phyloP scores from a whole-genome alignment of 2,888 invertebrate species.

The Macrosiphum euphorbiae region DNA sequence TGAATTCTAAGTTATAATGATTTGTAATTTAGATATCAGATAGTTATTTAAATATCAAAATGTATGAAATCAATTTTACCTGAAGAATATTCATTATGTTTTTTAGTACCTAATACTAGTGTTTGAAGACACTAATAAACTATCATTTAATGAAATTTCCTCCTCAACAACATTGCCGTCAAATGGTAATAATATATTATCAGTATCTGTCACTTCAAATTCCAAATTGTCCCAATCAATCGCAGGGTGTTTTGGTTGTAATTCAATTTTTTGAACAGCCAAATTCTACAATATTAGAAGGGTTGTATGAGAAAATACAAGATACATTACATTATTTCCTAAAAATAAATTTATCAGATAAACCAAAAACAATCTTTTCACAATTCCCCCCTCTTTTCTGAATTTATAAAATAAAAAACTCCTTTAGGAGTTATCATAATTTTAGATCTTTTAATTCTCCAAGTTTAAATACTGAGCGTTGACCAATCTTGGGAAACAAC shows the following conservation, averaged over 20 bases:
- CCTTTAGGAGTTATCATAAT: too few species aligned
- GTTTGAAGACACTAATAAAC: too few species aligned
- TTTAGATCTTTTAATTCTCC: not conserved
- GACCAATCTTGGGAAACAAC: not conserved
- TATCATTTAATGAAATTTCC: too few species aligned
- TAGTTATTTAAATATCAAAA: slow-evolving; percentile 18
- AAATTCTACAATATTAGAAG: slow-evolving; percentile 11
- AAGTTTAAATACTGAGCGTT: not conserved
- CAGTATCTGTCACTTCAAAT: slow-evolving; percentile 3
- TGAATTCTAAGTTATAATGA: too few species aligned
- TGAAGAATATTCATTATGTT: not conserved
- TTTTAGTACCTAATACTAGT: too few species aligned
- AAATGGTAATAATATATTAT: not conserved
- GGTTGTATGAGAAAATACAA: not conserved
- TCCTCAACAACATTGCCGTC: not conserved
- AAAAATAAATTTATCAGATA: slow-evolving; percentile 7
- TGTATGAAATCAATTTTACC: slow-evolving; percentile 14
- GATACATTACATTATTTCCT: not conserved
- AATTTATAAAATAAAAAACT: too few species aligned
- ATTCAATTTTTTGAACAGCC: not conserved
- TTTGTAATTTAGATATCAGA: not conserved
- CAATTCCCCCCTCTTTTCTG: too few species aligned
- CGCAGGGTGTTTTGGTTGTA: slow-evolving; percentile 7
- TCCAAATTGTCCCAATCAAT: not conserved
- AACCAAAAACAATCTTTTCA: too few species aligned